A percentile compares a stretch with the other conserved stretches of the same genome.
Conservation (phyloP, 1,140 invertebrate species). For the Pachypeltis micranthus region DNA sequence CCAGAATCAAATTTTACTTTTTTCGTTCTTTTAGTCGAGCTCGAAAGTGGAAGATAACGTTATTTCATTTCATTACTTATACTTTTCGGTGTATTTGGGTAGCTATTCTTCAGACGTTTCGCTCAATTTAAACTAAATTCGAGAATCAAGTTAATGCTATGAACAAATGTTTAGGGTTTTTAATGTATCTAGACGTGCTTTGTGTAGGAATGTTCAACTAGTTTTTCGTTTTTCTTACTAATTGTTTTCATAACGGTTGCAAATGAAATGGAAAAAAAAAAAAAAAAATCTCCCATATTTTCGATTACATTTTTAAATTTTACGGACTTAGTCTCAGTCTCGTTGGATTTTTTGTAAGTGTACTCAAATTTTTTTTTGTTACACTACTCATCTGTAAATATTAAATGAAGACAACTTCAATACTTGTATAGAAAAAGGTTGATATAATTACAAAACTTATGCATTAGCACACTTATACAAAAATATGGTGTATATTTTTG, state of each 20-base stretch:
- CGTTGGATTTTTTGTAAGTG: conserved; percentile 1
- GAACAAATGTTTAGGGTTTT: conserved; percentile 18
- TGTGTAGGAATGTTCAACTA: conserved; percentile 1
- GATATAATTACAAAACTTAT: too few species aligned
- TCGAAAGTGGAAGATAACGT: too few species aligned
- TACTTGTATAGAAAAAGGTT: conserved; percentile 10
- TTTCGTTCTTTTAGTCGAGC: too few species aligned
- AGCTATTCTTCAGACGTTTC: too few species aligned
- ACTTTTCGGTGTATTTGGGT: too few species aligned
- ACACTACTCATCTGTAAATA: not conserved
- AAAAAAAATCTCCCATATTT: not conserved
- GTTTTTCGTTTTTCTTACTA: too few species aligned
- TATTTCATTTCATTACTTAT: too few species aligned
- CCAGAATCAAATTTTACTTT: too few species aligned
- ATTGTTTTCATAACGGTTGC: conserved; percentile 5
- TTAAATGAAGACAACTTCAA: not conserved
- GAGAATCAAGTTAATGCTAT: conserved; percentile 17
- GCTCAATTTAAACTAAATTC: conserved; percentile 20
- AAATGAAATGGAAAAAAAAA: too few species aligned
- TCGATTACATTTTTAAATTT: not conserved
- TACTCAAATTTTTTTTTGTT: conserved; percentile 5
- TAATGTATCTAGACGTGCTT: conserved; percentile 21
- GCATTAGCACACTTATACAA: too few species aligned
- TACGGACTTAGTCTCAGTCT: not conserved
- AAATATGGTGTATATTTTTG: too few species aligned